phyloP scores from a whole-genome alignment of 2,113 vertebrate genomes.

The Calypte anna region DNA sequence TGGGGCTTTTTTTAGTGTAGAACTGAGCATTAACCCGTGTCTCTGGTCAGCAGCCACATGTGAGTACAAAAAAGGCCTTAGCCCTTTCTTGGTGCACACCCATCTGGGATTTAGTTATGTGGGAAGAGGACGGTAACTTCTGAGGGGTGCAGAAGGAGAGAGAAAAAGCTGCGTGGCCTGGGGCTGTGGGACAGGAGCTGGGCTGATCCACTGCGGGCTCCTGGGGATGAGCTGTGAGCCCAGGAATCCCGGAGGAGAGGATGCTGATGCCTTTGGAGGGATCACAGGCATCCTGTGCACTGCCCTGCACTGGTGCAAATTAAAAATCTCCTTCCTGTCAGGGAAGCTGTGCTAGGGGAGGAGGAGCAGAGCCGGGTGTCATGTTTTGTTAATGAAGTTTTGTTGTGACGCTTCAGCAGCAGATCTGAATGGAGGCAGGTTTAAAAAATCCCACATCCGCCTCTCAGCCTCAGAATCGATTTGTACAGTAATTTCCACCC shows the following conservation, averaged over 20 bases:
- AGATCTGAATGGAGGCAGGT: conserved; percentile 6
- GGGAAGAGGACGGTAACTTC: fast-evolving
- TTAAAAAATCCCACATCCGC: conserved; percentile 8
- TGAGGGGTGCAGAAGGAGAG: fast-evolving
- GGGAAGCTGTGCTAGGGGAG: not conserved
- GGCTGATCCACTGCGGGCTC: not conserved
- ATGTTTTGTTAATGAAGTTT: not conserved
- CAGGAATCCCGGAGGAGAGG: not conserved
- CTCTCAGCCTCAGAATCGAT: not conserved
- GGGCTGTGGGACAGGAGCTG: not conserved
- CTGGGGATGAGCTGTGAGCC: not conserved
- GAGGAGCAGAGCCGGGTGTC: not conserved
- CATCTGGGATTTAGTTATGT: fast-evolving
- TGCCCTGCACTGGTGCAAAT: not conserved
- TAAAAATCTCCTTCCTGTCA: not conserved
- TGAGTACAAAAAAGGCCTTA: not conserved
- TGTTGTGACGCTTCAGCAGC: not conserved
- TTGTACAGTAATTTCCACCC: not conserved
- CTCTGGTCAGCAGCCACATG: not conserved
- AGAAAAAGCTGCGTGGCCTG: fast-evolving
- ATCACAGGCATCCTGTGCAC: not conserved
- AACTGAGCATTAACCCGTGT: fast-evolving
- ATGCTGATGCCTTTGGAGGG: not conserved
- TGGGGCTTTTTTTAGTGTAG: fast-evolving
- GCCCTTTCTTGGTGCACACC: fast-evolving